Base-by-base conservation (phyloP, 1,140 invertebrate genomes). In the Drosophila pseudoobscura region DNA sequence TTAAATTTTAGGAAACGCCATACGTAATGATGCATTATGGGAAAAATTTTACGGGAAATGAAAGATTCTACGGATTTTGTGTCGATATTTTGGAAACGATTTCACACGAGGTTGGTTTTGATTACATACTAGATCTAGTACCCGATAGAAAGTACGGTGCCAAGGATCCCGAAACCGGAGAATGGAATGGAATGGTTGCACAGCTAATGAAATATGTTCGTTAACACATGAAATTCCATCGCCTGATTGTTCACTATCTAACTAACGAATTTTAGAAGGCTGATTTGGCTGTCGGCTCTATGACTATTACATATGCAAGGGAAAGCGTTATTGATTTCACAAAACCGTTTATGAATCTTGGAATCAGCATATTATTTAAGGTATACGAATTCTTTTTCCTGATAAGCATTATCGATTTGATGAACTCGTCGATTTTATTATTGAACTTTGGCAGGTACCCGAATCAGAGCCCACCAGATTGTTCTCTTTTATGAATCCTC, bases 71-170 rank as follows among this genome's bases (percentile, higher is more conserved):
- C 91, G 98, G 98, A 0, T 99, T 99, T 93, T 99, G 98, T 92
- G 97, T 99, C 49, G 98, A 99, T 92, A 93, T 99, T 62, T 93
- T 99, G 53, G 95, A 96, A 77, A 94, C 95, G 78, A 96, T 99
- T 49, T 96, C 97, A 0, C 94, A 93, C 8, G 94, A 97, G 76
- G 96, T 97, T 8, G 97, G 97, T 15, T 99, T 99, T 92, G 96
- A 98, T 65, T 99, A 99, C 90, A 94, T 94, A 45, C 96, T 99
- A 51, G 94, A 96, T 55, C 93, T 98, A 35, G 98, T 99, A 0
- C 96, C 97, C 0, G 98, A 99, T 92, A 95, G 96, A 72, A 97
- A 97, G 94, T 99, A 99, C 90, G 98, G 98, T 0, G 97, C 96
- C 3, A 95, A 96, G 78, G 96, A 98, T 91, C 96, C 96, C 0